Evolutionary conservation across 2,797 vertebrate genomes (phyloP).

Genomic region (Chelidonichthys spinosus): DNA sequence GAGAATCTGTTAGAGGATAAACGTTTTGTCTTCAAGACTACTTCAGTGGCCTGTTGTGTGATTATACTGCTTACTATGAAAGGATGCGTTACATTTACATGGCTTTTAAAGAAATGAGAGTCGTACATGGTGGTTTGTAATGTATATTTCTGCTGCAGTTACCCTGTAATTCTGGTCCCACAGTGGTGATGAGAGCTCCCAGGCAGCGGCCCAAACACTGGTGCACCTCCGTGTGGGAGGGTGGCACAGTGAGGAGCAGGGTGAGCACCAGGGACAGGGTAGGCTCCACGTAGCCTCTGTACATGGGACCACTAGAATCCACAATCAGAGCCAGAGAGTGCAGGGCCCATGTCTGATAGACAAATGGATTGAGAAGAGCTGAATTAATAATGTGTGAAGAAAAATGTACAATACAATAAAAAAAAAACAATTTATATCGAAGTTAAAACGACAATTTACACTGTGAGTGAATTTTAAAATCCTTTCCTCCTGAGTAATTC

Average conservation of each 20-base stretch:
- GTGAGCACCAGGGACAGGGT: slow-evolving; percentile 97
- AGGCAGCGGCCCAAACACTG: slow-evolving; percentile 98
- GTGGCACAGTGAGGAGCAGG: slow-evolving; percentile 94
- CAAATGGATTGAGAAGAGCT: neutral
- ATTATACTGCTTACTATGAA: slow-evolving; percentile 41
- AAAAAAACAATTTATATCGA: neutral
- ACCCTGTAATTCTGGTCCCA: slow-evolving; percentile 98
- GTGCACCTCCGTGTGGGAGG: slow-evolving; percentile 97
- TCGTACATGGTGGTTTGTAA: neutral
- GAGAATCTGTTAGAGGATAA: neutral
- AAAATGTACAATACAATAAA: too few relatives aligned
- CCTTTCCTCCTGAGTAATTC: slow-evolving; percentile 22
- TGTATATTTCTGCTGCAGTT: slow-evolving; percentile 40
- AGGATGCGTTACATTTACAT: neutral
- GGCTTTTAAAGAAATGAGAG: neutral
- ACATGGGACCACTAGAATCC: slow-evolving; percentile 99
- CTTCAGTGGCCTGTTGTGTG: neutral
- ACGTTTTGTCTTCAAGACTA: neutral
- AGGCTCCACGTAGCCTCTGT: slow-evolving; percentile 97
- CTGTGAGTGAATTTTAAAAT: slow-evolving; percentile 13
- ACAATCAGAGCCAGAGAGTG: slow-evolving; percentile 98
- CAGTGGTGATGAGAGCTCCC: slow-evolving; percentile 98
- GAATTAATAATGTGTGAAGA: neutral
- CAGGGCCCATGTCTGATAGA: slow-evolving; percentile 95
- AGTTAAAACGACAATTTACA: neutral